Evolutionary conservation across 2,888 invertebrate species (phyloP), one percentile per base, ranked within the genome.

Genomic region (Mythimna albipuncta): DNA sequence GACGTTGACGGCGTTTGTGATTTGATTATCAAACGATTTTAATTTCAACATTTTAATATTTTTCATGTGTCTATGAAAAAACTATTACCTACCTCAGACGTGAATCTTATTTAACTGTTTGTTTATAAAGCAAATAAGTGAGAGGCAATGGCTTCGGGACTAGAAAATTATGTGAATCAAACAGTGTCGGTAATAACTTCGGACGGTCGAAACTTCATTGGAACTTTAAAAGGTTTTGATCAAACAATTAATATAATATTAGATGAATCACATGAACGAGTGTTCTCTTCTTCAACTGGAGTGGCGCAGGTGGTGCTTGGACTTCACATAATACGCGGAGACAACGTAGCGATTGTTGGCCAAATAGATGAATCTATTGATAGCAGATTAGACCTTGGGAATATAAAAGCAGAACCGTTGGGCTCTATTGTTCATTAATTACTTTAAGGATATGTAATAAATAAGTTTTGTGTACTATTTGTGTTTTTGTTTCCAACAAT

Each of bases 221-320:
- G 99, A 62, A 99, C 99, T 0, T 94, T 99, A 79, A 99, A 99
- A 94, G 99, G 99, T 47, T 99, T 99, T 94, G 99, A 99, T 95
- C 99, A 99, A 95, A 99, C 99, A n/a, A 99, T 99, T 84, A 99
- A 99, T 92, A 97, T 99, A 83, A 99, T 99, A 88, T 96, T 99
- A 82, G 99, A 99, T 91, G 99, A 99, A 94, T 99, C 99, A 52
- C 99, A 99, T 91, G 99, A 99, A 94, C 97, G 99, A 88, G 99
- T 99, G n/a, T 99, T 99, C 94, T 99, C 99, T 64, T 97, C 98
- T 13, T 97, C 98, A 1, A 97, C 98, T 85, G 99, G 99, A 47
- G 98, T 99, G 52, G 96, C 96, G 57, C 96, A 96, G 87, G 99
- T 99, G 73, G 98, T 99, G 73, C 97, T 99, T 61, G 99, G 99